These are phyloP conservation scores for Nymphalis polychloros DNA, from an alignment of 2,888 invertebrate species.

Conservation along the genomic window DNA sequence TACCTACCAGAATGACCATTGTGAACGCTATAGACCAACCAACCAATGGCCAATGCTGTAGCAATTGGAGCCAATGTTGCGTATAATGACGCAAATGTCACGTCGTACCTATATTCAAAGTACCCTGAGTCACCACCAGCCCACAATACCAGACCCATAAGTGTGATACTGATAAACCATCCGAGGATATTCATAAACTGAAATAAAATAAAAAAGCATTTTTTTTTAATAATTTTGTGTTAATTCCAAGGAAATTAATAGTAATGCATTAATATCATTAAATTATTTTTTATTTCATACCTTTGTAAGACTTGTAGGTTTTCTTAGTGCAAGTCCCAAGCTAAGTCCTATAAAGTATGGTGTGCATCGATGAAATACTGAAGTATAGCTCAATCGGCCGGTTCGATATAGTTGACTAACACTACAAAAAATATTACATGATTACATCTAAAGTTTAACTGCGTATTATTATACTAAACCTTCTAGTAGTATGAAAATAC, in stretches of 20 bases:
- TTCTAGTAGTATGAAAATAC: too few relatives aligned
- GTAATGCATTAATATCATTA: neutral
- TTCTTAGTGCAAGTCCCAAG: conserved; percentile 81
- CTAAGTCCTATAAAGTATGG: conserved; percentile 85
- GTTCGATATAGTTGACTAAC: conserved; percentile 86
- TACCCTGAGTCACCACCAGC: conserved; percentile 82
- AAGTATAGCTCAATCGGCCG: conserved; percentile 84
- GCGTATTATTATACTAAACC: too few relatives aligned
- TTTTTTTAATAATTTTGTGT: neutral
- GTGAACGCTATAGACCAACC: conserved; percentile 84
- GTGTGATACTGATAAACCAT: conserved; percentile 73
- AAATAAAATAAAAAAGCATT: neutral
- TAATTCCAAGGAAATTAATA: neutral
- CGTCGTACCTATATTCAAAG: conserved; percentile 82
- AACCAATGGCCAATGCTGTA: conserved; percentile 82
- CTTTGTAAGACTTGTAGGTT: conserved; percentile 63
- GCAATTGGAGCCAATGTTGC: conserved; percentile 85
- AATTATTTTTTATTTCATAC: conserved; percentile 43
- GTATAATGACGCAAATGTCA: conserved; percentile 83
- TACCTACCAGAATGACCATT: conserved; percentile 77
- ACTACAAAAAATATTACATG: conserved; percentile 62
- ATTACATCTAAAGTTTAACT: neutral
- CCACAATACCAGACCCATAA: conserved; percentile 81
- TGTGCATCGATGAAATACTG: conserved; percentile 84
- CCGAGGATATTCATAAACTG: conserved; percentile 79